Conservation (phyloP, 1,140 invertebrate species). For the Choristoneura fumiferana region DNA sequence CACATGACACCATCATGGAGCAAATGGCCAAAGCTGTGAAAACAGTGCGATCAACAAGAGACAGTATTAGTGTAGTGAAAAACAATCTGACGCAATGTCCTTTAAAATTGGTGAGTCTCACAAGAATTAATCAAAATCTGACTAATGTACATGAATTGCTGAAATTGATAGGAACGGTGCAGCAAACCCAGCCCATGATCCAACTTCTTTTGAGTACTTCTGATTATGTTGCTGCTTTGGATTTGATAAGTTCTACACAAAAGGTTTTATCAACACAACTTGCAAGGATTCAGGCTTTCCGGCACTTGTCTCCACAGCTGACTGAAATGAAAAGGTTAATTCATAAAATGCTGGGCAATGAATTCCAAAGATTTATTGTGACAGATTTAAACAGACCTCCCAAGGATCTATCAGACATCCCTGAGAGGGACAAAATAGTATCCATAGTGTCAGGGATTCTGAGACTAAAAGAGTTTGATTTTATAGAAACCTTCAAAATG, state of each 20-base stretch:
- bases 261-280: constrained; percentile 95
- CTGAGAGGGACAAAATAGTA: constrained; percentile 90
- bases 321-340: constrained; percentile 97
- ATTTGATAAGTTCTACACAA: constrained; percentile 97
- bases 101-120: constrained; percentile 86
- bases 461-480: constrained; percentile 90
- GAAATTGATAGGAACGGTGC: constrained; percentile 95
- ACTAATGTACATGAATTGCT: constrained; percentile 85
- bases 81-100: constrained; percentile 88
- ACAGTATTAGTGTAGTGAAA: constrained; percentile 86
- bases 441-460: constrained; percentile 94
- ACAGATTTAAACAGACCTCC: constrained; percentile 94
- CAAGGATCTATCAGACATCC: constrained; percentile 81
- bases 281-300: constrained; percentile 94
- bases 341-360: constrained; percentile 97
- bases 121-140: constrained; percentile 82
- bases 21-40: constrained; percentile 91
- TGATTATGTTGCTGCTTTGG: constrained; percentile 98
- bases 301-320: constrained; percentile 97
- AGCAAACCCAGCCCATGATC: constrained; percentile 98
- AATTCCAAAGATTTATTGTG: constrained; percentile 95
- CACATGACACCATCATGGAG: constrained; percentile 95
- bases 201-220: constrained; percentile 96
- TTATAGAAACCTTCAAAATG: constrained; percentile 92
- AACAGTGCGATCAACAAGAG: constrained; percentile 86